Evolutionary conservation across 2,113 vertebrate species (phyloP), one percentile per base, ranked within the genome.

Genomic region (Pseudois nayaur): DNA sequence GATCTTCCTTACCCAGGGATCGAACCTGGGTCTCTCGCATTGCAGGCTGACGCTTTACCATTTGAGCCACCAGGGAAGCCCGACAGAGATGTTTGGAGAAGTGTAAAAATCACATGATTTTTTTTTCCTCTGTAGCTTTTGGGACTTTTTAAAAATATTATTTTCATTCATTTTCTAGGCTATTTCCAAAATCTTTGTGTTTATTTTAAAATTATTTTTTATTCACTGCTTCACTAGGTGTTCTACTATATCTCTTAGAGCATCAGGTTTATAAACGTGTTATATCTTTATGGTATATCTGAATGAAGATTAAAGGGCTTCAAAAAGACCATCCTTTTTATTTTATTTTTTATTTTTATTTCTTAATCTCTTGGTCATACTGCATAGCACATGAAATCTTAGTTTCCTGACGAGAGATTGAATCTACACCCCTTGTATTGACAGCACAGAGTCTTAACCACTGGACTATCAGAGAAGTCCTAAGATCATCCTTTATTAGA

Each of bases 11-110:
- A 59, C 57, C 25, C 57, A 59, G 57, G 25, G 27, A 59, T 59
- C 4, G 0, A 59, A 59, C 0, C 10, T 0, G 10, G 2, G 57
- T 12, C 10, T 59, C 4, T 10, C 0, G 0, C 57, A 59, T 27
- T 27, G 25, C 10, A 59, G 25, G 25, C 10, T 27, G 25, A 59
- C 25, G 4, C 25, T 59, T 59, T 59, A 59, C 25, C 23, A 59
- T 27, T 23, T 59, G 57, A 59, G 23, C 57, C 57, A 59, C 57
- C 25, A 59, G 57, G 57, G 25, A 59, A 59, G 57, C 57, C 57
- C 11, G 9, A 40, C 67, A 71, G 19, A 83, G 14, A 27, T 57
- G 6, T 16, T 52, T 45, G 17, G 10, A 85, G 17, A 82, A 16
- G 8, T 74, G 8, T 54, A 81, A 81, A 87, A 74, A 33, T 45